A percentile compares a stretch with the other conserved stretches of the same genome.
Conservation (phyloP, 2,113 vertebrate species). For the Thamnaconus septentrionalis region DNA sequence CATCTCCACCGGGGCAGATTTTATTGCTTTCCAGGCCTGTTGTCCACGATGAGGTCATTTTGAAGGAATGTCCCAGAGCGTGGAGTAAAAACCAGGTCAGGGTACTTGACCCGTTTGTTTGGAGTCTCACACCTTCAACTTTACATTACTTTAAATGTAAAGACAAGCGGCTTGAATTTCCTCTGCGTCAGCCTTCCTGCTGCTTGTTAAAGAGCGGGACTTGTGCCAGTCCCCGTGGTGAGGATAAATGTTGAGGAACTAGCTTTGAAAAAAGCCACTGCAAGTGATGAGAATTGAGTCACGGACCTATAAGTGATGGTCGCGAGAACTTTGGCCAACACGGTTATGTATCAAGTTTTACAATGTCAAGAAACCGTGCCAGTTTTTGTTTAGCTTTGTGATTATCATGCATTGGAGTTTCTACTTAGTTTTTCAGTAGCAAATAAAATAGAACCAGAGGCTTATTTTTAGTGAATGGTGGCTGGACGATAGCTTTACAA, state of each 20-base stretch:
- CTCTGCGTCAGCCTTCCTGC: slow-evolving; percentile 5
- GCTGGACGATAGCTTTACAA: too few relatives aligned
- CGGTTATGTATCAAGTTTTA: slow-evolving; percentile 40
- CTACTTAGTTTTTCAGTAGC: too few relatives aligned
- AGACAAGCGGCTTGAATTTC: slow-evolving; percentile 51
- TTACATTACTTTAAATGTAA: slow-evolving; percentile 51
- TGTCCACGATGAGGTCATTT: slow-evolving; percentile 65
- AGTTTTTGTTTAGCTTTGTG: slow-evolving; percentile 14
- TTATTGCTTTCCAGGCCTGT: slow-evolving; percentile 55
- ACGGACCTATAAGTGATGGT: slow-evolving; percentile 13
- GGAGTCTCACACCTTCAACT: slow-evolving; percentile 43
- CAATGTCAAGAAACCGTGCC: neutral
- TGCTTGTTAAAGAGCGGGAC: slow-evolving; percentile 47
- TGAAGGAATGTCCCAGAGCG: slow-evolving; percentile 60
- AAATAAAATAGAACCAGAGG: too few relatives aligned
- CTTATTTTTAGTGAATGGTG: too few relatives aligned
- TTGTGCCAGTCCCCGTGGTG: slow-evolving; percentile 33
- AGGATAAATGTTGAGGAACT: slow-evolving; percentile 6
- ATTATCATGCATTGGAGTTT: too few relatives aligned
- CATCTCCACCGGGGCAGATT: slow-evolving; percentile 52
- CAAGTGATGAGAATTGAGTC: slow-evolving; percentile 35
- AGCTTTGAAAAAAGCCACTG: slow-evolving; percentile 14
- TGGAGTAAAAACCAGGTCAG: slow-evolving; percentile 62
- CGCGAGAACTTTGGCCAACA: slow-evolving; percentile 12
- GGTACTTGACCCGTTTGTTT: slow-evolving; percentile 64